Evolutionary conservation across 2,113 vertebrate genomes (phyloP), one percentile per base, ranked within the genome.

Genomic region (Eleginops maclovinus): DNA sequence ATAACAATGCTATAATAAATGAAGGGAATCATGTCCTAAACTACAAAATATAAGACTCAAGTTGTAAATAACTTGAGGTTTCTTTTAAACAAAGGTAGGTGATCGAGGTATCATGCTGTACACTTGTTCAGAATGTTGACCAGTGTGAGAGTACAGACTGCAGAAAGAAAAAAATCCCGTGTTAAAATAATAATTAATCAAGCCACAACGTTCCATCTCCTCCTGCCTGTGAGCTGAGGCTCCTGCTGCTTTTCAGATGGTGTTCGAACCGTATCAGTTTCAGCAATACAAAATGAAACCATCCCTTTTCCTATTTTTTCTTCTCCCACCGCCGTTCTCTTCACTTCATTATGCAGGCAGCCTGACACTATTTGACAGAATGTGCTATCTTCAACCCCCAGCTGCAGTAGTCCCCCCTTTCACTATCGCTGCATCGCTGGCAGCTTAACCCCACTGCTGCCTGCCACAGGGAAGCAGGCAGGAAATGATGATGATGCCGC

Each of bases 341-440:
- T 88, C 93, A 82, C 90, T 92, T 95, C 91, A 93, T 95, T 95
- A 95, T 94, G 89, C 92, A 95, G 91, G 84, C 94, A 95, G 94
- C 93, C 91, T 93, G 94, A 94, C 90, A 92, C 89, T 79, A 69
- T 91, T 94, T 94, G 93, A 90, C 95, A 95, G 93, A 93, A 94
- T 93, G 92, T 89, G 89, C 93, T 95, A 95, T 96, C 95, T 93
- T 75, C 85, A 90, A 85, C 93, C 93, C 94, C 93, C 94, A 96
- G 94, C 95, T 94, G 92, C 90, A 92, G 92, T 90, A 92, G 88
- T 85, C 69, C 86, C 86, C n/a, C 72, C 77, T 87, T 79, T 83
- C 88, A 87, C 94, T 95, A 90, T 95, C 94, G 71, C 79, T 81
- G 79, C 85, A 94, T 95, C 93, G 74, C 67, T 87, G 92, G 91